phyloP scores from a whole-genome alignment of 2,888 invertebrate genomes.

The Nebria salina region DNA sequence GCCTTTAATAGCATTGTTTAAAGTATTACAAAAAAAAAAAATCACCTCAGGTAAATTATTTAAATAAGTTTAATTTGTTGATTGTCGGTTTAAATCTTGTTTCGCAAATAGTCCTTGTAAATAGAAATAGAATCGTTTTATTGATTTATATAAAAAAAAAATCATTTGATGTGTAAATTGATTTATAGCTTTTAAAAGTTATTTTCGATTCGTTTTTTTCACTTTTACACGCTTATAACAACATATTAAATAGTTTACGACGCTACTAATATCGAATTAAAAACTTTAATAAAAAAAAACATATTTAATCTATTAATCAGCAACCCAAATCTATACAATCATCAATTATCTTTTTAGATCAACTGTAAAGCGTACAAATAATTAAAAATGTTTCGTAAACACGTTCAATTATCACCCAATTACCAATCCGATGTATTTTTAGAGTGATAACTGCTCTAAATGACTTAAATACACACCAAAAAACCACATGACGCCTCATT shows the following conservation, averaged over 20 bases:
- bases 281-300: neutral
- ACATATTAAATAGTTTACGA: neutral
- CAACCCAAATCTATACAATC: neutral
- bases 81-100: neutral
- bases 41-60: neutral
- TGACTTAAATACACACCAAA: conserved; percentile 28
- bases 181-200: neutral
- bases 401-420: conserved; percentile 32
- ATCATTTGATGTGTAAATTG: neutral
- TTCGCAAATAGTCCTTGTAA: neutral
- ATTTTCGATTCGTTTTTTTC: neutral
- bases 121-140: neutral
- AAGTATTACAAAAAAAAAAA: neutral
- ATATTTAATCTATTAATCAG: neutral
- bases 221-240: neutral
- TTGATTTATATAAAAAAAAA: neutral
- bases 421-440: conserved; percentile 37
- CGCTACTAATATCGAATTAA: neutral
- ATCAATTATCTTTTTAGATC: neutral
- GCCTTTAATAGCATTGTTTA: neutral
- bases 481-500: neutral
- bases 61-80: neutral
- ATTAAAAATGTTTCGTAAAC: neutral
- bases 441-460: conserved; percentile 43
- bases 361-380: neutral